These are phyloP conservation scores for Cepaea nemoralis DNA, from an alignment of 1,140 invertebrate species.

Conservation along the genomic window DNA sequence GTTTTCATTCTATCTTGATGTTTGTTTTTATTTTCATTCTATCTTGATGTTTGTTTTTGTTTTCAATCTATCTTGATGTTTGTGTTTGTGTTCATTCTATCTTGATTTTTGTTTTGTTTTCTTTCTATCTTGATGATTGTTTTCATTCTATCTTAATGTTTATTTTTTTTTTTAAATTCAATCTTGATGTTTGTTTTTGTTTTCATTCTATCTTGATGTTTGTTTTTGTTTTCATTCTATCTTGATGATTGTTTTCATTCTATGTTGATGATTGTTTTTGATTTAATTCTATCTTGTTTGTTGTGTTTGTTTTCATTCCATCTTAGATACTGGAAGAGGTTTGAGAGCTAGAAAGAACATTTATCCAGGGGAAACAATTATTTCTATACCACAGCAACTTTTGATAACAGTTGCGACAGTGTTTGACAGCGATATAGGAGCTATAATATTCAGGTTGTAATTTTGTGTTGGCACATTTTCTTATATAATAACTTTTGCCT, in stretches of 20 bases:
- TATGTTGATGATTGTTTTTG: background rate
- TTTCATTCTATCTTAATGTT: background rate
- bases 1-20: too few relatives aligned
- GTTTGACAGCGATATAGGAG: background rate
- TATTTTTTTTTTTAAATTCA: background rate
- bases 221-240: background rate
- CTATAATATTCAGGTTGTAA: slow-evolving; percentile 7
- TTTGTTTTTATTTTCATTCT: too few relatives aligned
- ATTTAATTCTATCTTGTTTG: background rate
- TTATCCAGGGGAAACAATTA: background rate
- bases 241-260: background rate
- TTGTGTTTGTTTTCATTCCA: background rate
- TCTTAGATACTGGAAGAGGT: slow-evolving; percentile 21
- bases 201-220: background rate
- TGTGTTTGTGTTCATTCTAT: too few relatives aligned
- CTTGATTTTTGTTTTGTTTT: too few relatives aligned
- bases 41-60: too few relatives aligned
- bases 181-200: background rate
- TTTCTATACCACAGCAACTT: background rate
- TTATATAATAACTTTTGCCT: background rate
- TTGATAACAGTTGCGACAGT: slow-evolving; percentile 8
- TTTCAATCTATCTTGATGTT: too few relatives aligned
- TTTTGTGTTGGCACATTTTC: background rate
- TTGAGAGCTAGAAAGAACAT: background rate
- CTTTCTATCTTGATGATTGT: background rate